phyloP scores from a whole-genome alignment of 2,888 invertebrate species.

The Seira sanloemensis region DNA sequence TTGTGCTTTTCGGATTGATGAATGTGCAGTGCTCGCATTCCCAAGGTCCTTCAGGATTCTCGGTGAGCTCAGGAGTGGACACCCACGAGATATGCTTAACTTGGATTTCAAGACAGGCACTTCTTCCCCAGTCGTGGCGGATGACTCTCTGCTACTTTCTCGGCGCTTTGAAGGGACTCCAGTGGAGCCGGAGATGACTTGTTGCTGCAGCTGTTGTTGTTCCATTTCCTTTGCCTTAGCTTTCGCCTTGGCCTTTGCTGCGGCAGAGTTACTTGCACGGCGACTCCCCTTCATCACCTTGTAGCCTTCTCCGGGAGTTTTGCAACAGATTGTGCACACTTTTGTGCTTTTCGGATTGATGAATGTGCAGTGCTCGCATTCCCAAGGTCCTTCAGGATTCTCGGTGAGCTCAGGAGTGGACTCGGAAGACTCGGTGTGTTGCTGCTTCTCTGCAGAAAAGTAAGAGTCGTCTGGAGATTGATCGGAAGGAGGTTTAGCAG shows the following conservation, averaged over 20 bases:
- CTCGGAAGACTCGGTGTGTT: slow-evolving; percentile 51
- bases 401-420: slow-evolving; percentile 56
- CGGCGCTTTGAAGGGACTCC: too few species aligned
- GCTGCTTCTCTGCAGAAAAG: slow-evolving; percentile 54
- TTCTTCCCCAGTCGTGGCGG: slow-evolving; percentile 30
- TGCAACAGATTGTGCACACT: slow-evolving; percentile 91
- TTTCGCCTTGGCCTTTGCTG: slow-evolving; percentile 30
- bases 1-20: slow-evolving; percentile 86
- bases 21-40: slow-evolving; percentile 94
- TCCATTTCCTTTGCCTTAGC: slow-evolving; percentile 17
- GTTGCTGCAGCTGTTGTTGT: not conserved
- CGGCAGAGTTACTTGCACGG: slow-evolving; percentile 10
- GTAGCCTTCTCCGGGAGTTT: slow-evolving; percentile 78
- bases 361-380: slow-evolving; percentile 93
- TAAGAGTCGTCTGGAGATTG: slow-evolving; percentile 60
- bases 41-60: slow-evolving; percentile 79
- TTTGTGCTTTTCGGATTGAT: slow-evolving; percentile 87
- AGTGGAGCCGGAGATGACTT: too few species aligned
- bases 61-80: slow-evolving; percentile 52
- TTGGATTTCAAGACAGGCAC: slow-evolving; percentile 71
- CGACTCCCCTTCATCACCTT: slow-evolving; percentile 27
- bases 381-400: slow-evolving; percentile 79
- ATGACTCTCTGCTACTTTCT: slow-evolving; percentile 19
- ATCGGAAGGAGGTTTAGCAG: slow-evolving; percentile 49
- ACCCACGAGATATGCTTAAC: slow-evolving; percentile 69